Evolutionary conservation across 2,113 vertebrate species (phyloP), one percentile per base, ranked within the genome.

Genomic region (Hyla sarda): DNA sequence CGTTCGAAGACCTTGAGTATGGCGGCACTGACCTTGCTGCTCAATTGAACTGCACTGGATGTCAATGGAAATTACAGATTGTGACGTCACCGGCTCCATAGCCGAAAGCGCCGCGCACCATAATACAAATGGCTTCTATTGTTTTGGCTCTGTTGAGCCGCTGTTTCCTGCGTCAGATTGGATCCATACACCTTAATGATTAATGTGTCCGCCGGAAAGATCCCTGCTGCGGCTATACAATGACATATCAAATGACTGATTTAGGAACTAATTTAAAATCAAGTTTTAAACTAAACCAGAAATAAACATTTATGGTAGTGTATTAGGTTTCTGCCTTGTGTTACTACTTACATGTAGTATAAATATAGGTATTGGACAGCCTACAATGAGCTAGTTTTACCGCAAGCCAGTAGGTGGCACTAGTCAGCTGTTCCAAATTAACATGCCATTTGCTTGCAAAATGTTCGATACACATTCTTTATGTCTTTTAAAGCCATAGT

Each of bases 61-160:
- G 76, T 86, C 76, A 81, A 85, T 85, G 75, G 77, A 80, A 80
- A 86, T 80, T 30, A 80, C 56, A 86, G 84, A 73, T 80, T 81
- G 19, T 60, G 48, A 80, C 19, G 48, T 21, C 48, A 60, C 37
- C 28, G 65, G 23, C 45, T 69, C 54, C 69, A 74, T 10, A 47
- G 82, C 52, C 82, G 17, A 54, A 34, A 73, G 65, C 47, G 73
- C 45, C 50, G 73, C 37, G 32, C 5, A 58, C n/a, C 11, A 73
- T 25, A n/a, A 52, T 50, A 34, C 48, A 56, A 56, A 73, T 72
- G 47, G 10, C 28, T 54, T 71, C 21, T 83, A 54, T 37, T 72
- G 47, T 34, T 72, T 69, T 82, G 65, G 54, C 52, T 79, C 77
- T 25, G 54, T 37, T 79, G 25, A 50, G 11, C 25, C 23, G 25